These are phyloP conservation scores for Colaptes auratus DNA, from an alignment of 2,113 vertebrate genomes.

Conservation along the genomic window DNA sequence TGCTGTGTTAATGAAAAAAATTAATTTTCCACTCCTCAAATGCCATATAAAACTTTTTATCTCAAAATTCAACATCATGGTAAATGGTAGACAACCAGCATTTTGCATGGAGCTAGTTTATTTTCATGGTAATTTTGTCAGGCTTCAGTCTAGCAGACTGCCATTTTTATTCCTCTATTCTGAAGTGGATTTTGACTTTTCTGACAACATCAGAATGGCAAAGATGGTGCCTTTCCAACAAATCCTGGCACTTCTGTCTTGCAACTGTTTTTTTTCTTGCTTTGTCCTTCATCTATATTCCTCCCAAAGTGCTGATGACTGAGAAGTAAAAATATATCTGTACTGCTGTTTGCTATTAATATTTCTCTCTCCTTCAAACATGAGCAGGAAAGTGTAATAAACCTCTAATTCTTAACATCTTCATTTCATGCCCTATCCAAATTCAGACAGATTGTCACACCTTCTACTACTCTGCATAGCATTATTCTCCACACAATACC, in stretches of 20 bases:
- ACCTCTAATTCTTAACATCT: background rate
- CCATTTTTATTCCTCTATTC: background rate
- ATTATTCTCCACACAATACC: background rate
- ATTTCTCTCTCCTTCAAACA: background rate
- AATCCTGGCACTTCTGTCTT: background rate
- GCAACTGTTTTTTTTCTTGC: background rate
- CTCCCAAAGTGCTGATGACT: background rate
- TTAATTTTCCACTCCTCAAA: background rate
- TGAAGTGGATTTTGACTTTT: conserved; percentile 16
- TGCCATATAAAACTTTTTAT: background rate
- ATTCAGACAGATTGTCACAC: background rate
- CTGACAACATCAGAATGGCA: background rate
- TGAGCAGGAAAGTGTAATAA: background rate
- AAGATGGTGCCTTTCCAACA: background rate
- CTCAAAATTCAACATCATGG: background rate
- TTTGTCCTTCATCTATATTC: background rate
- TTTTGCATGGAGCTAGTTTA: background rate
- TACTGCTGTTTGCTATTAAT: background rate
- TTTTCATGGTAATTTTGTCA: background rate
- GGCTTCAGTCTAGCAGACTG: background rate
- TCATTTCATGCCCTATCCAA: background rate
- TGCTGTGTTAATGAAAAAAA: background rate
- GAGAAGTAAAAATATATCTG: background rate
- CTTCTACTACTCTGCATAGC: background rate
- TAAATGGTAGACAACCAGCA: background rate